Percentiles rank a stretch among this genome's conserved stretches.
Conservation (phyloP, 2,888 invertebrate species). For the Crocallis elinguaria region DNA sequence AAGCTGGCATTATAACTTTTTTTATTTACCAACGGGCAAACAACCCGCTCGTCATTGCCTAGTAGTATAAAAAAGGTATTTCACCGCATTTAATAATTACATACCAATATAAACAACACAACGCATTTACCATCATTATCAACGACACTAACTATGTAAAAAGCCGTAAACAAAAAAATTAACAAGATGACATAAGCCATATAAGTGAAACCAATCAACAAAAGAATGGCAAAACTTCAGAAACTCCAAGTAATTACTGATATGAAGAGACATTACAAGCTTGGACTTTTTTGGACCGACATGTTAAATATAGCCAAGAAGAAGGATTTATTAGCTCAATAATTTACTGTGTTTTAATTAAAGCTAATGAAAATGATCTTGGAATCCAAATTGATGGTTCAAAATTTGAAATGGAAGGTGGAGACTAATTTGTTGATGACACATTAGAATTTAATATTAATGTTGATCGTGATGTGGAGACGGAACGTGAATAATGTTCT, state of each 20-base stretch:
- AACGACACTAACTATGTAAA: not conserved
- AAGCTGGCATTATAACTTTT: too few species aligned
- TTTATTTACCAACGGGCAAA: too few species aligned
- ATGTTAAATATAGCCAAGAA: constrained; percentile 20
- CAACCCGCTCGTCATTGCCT: too few species aligned
- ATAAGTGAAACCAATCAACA: constrained; percentile 17
- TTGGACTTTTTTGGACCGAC: constrained; percentile 17
- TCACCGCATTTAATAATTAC: too few species aligned
- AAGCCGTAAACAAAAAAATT: constrained; percentile 6
- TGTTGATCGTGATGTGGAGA: constrained; percentile 12
- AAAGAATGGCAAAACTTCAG: constrained; percentile 23
- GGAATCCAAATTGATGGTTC: constrained; percentile 26
- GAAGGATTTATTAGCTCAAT: constrained; percentile 21
- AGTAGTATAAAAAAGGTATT: too few species aligned
- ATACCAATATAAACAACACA: not conserved
- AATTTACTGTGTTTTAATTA: constrained; percentile 28
- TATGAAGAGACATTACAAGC: constrained; percentile 13
- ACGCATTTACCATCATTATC: too few species aligned
- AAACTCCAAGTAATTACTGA: constrained; percentile 17
- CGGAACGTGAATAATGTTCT: constrained; percentile 8
- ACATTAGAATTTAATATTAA: constrained; percentile 24
- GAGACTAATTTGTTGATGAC: constrained; percentile 27
- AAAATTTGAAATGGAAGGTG: constrained; percentile 11
- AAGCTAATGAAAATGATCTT: constrained; percentile 20
- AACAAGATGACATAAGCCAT: constrained; percentile 11